phyloP scores from a whole-genome alignment of 1,140 invertebrate genomes.

The Mamestra configurata region DNA sequence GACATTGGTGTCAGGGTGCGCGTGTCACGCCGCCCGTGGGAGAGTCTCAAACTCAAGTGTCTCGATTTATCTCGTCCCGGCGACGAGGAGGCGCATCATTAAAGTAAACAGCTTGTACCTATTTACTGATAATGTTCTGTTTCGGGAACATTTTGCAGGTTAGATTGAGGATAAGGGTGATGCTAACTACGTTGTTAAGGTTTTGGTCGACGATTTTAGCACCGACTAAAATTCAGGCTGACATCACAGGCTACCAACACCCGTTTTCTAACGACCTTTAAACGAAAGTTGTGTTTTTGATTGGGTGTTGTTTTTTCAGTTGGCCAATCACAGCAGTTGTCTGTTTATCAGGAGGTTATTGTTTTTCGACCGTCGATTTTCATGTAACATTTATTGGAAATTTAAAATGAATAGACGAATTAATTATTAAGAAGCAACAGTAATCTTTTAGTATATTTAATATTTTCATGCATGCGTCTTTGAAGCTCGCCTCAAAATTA shows the following conservation, averaged over 20 bases:
- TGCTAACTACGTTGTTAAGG: background rate
- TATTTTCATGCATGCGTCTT: too few relatives aligned
- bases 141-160: constrained; percentile 19
- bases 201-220: background rate
- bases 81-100: constrained; percentile 56
- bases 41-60: constrained; percentile 38
- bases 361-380: too few relatives aligned
- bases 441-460: too few relatives aligned
- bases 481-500: background rate
- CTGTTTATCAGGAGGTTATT: too few relatives aligned
- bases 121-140: background rate
- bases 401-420: too few relatives aligned
- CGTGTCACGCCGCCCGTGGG: constrained; percentile 37
- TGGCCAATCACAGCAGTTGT: too few relatives aligned
- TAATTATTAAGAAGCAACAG: too few relatives aligned
- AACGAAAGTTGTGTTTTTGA: background rate
- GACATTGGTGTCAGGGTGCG: constrained; percentile 26
- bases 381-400: too few relatives aligned
- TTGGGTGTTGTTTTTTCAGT: background rate
- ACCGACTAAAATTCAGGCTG: background rate
- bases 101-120: constrained; percentile 59
- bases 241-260: background rate
- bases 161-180: background rate
- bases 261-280: too few relatives aligned
- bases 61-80: constrained; percentile 55